phyloP scores from a whole-genome alignment of 2,797 vertebrate genomes.

The Numenius phaeopus region DNA sequence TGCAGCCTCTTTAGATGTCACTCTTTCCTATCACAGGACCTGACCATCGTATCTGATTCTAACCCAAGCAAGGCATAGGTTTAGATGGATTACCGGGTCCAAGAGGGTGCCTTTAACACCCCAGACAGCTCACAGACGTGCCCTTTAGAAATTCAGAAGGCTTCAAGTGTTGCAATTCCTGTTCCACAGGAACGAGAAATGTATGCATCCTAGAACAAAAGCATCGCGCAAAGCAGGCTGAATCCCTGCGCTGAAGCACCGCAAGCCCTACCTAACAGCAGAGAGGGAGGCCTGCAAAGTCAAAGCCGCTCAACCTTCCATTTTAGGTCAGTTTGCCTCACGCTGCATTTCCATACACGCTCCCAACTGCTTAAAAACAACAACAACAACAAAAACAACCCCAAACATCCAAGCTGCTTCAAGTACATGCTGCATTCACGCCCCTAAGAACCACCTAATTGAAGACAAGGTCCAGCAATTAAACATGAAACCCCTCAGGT shows the following conservation, averaged over 20 bases:
- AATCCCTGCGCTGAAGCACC: neutral
- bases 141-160: neutral
- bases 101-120: neutral
- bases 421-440: neutral
- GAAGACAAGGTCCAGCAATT: neutral
- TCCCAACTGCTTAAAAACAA: neutral
- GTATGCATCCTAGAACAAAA: constrained; percentile 42
- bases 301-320: constrained; percentile 15
- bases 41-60: neutral
- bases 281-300: neutral
- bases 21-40: neutral
- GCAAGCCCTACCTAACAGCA: neutral
- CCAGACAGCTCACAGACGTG: neutral
- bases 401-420: neutral
- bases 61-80: neutral
- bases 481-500: rapidly evolving
- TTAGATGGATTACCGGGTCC: neutral
- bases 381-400: neutral
- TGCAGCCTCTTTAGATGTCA: neutral
- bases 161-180: constrained; percentile 25
- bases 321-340: constrained; percentile 6
- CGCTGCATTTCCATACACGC: rapidly evolving
- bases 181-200: constrained; percentile 16
- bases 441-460: rapidly evolving
- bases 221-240: neutral